A percentile compares a stretch with the other conserved stretches of the same genome.
These are phyloP conservation scores for Noctuana brunneofusca DNA, from an alignment of 2,888 invertebrate species.

Conservation along the genomic window DNA sequence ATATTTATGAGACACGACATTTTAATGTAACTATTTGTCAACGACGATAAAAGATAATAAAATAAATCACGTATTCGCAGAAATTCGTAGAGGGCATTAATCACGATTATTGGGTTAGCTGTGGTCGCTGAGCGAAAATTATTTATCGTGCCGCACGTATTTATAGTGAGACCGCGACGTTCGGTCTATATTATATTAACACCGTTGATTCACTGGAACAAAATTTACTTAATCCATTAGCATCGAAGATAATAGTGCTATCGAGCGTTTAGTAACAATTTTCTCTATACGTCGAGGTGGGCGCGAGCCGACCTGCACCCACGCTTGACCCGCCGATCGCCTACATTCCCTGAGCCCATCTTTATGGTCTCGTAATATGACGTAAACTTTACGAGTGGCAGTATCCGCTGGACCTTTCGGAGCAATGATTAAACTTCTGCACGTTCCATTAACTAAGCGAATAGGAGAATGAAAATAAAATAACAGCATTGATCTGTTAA, in stretches of 20 bases:
- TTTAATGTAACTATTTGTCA: slow-evolving; percentile 32
- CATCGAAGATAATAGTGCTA: slow-evolving; percentile 6
- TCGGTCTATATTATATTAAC: slow-evolving; percentile 22
- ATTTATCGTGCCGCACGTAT: slow-evolving; percentile 14
- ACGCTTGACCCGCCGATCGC: slow-evolving; percentile 53
- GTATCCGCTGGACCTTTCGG: slow-evolving; percentile 48
- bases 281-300: slow-evolving; percentile 18
- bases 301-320: slow-evolving; percentile 48
- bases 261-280: slow-evolving; percentile 22
- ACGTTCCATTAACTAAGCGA: slow-evolving; percentile 50
- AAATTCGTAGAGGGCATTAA: slow-evolving; percentile 29
- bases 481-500: slow-evolving; percentile 43
- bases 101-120: slow-evolving; percentile 33
- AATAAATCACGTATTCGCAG: slow-evolving; percentile 18
- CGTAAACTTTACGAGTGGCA: slow-evolving; percentile 63
- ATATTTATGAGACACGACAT: slow-evolving; percentile 25
- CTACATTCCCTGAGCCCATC: slow-evolving; percentile 50
- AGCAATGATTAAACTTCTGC: slow-evolving; percentile 55
- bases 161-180: slow-evolving; percentile 21
- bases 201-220: background rate
- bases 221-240: slow-evolving; percentile 11
- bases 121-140: slow-evolving; percentile 16
- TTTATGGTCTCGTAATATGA: slow-evolving; percentile 61
- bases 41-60: slow-evolving; percentile 30
- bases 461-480: slow-evolving; percentile 41